phyloP scores from a whole-genome alignment of 1,140 invertebrate genomes.

The Philotrypesis tridentata region DNA sequence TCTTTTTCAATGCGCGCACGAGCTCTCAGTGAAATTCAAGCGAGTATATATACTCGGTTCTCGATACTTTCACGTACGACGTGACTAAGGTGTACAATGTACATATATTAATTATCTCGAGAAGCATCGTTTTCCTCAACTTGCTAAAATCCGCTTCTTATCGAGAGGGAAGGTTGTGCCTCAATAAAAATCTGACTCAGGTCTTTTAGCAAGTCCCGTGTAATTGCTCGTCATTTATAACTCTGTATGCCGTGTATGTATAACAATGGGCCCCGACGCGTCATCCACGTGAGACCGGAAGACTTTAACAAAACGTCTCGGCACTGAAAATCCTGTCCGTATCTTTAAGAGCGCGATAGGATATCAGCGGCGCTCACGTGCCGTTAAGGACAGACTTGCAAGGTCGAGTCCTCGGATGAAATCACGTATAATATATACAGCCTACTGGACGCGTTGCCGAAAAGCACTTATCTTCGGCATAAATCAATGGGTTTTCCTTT shows the following conservation, averaged over 20 bases:
- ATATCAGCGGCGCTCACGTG: constrained; percentile 18
- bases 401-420: background rate
- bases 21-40: background rate
- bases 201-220: background rate
- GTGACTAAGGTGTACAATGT: background rate
- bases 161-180: background rate
- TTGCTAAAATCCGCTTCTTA: background rate
- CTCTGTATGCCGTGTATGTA: too few relatives aligned
- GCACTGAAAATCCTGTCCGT: background rate
- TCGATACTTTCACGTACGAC: background rate
- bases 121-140: background rate
- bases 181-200: background rate
- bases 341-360: background rate
- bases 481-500: background rate
- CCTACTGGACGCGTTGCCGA: too few relatives aligned
- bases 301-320: constrained; percentile 34
- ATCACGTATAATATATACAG: background rate
- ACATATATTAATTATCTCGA: background rate
- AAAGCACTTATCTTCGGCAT: constrained; percentile 14
- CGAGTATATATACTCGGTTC: too few relatives aligned
- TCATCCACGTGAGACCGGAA: constrained; percentile 50
- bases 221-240: background rate
- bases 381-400: background rate
- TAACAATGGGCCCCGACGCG: background rate
- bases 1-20: too few relatives aligned